A percentile compares a stretch with the other conserved stretches of the same genome.
Evolutionary conservation across 2,888 invertebrate genomes (phyloP).

Genomic region (Lochmaea capreae): DNA sequence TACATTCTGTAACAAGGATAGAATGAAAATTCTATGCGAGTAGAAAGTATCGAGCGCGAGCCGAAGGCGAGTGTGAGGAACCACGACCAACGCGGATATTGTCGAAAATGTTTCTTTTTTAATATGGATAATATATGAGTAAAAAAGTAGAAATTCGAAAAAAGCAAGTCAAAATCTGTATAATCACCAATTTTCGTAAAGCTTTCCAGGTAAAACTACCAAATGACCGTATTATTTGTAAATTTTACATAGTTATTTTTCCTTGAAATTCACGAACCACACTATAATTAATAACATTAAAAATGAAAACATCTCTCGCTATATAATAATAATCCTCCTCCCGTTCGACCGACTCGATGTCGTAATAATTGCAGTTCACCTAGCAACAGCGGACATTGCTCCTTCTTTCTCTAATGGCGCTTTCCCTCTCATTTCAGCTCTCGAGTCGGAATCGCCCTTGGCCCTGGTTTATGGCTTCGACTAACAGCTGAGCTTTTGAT

Average conservation of each 20-base stretch:
- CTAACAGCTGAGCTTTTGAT: slow-evolving; percentile 18
- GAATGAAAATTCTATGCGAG: too few species aligned
- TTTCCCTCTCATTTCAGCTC: slow-evolving; percentile 12
- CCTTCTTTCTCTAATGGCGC: slow-evolving; percentile 10
- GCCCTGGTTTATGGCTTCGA: slow-evolving; percentile 19
- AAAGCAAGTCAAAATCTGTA: too few species aligned
- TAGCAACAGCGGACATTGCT: slow-evolving; percentile 19
- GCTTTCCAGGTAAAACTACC: too few species aligned
- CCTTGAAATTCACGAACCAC: not conserved
- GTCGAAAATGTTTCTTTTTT: too few species aligned
- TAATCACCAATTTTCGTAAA: too few species aligned
- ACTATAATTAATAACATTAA: not conserved
- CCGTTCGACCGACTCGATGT: slow-evolving; percentile 1
- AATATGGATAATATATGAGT: too few species aligned
- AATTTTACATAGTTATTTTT: not conserved
- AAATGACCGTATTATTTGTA: too few species aligned
- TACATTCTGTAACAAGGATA: too few species aligned
- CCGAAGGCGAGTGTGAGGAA: too few species aligned
- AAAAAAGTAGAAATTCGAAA: too few species aligned
- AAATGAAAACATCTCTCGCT: not conserved
- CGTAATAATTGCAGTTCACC: slow-evolving; percentile 20
- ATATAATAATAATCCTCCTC: not conserved
- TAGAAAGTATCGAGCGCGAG: too few species aligned
- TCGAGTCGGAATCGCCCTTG: slow-evolving; percentile 18
- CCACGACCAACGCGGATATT: too few species aligned